Evolutionary conservation across 2,888 invertebrate genomes (phyloP), one percentile per base, ranked within the genome.

Genomic region (Eucriotettix oculatus): DNA sequence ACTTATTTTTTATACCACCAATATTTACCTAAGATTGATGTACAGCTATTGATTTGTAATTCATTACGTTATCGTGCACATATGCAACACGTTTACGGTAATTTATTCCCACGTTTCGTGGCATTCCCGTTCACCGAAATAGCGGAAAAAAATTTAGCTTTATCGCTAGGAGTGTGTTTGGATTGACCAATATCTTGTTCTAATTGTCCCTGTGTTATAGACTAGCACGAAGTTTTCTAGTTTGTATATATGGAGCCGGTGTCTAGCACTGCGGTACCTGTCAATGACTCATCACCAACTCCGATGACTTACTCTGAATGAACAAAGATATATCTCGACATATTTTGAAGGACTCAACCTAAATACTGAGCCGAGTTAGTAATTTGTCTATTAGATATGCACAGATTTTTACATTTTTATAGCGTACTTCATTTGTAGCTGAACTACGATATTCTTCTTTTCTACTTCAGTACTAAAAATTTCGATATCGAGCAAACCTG

Each of bases 371-470:
- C 57, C 62, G 61, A 62, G 58, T 57, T 65, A 65, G 64, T 64
- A 62, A 65, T 63, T 62, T 64, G 60, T 62, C 62, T 64, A 59
- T 59, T 64, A 64, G 63, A 64, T 63, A 64, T 64, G 65, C 65
- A 65, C 65, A 64, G 64, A 65, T 65, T 65, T 65, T 65, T 65
- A 65, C 65, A 65, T 65, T 65, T 65, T 65, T 65, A 65, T 65
- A 65, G 65, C 62, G 60, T 65, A 63, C 63, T 65, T 65, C 61
- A 64, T 65, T 65, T 63, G 64, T 65, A 65, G 65, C 62, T 56
- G 58, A 62, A 62, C 58, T 58, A 64, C 62, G 56, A 61, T 62
- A 62, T 62, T 59, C 57, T 63, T 65, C 58, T 62, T 61, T 65
- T 62, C 62, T 64, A 65, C 65, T 64, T 63, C 56, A 60, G 60